phyloP scores from a whole-genome alignment of 2,888 invertebrate species.

The Dolichopus griseipennis region DNA sequence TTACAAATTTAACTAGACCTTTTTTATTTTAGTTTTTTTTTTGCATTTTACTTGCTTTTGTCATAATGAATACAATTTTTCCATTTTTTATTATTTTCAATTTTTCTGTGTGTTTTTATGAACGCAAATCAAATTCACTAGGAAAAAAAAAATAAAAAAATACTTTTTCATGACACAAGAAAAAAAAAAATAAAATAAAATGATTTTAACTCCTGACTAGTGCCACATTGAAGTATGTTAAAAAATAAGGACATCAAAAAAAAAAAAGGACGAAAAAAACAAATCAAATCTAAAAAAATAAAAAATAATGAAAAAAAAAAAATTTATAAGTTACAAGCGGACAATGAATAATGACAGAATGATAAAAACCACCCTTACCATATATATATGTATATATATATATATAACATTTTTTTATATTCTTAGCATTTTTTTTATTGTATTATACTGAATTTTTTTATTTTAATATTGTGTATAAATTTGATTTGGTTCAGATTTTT shows the following conservation, averaged over 20 bases:
- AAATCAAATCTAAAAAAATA: neutral
- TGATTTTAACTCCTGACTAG: neutral
- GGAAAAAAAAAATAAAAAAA: neutral
- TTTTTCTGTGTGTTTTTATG: no score
- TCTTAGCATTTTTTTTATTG: neutral
- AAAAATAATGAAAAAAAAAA: neutral
- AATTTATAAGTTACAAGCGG: neutral
- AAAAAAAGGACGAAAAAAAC: neutral
- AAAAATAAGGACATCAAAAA: neutral
- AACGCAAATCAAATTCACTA: neutral
- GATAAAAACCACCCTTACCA: neutral
- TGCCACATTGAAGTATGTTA: neutral
- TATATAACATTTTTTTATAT: neutral
- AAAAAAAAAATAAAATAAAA: neutral
- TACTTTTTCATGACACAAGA: neutral
- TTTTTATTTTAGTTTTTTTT: no score
- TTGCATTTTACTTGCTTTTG: no score
- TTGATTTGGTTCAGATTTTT: neutral
- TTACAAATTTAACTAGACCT: no score
- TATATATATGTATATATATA: no score
- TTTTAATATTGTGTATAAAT: neutral
- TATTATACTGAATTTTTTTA: neutral
- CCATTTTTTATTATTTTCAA: no score
- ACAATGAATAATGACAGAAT: neutral
- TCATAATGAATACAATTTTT: no score